These are phyloP conservation scores for Dioctria linearis DNA, from an alignment of 2,888 invertebrate species.

Conservation along the genomic window DNA sequence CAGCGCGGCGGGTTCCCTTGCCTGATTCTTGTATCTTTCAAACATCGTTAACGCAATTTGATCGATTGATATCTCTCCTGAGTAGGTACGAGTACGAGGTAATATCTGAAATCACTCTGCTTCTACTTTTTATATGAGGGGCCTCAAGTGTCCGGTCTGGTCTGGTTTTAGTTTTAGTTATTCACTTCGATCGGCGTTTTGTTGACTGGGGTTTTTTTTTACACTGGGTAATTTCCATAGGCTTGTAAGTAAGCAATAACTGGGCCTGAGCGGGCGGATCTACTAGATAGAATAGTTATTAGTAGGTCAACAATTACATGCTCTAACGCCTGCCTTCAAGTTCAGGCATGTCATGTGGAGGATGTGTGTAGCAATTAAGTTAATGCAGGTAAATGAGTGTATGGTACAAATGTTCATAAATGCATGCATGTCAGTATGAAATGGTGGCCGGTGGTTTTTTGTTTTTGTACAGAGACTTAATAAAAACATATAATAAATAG, in stretches of 20 bases:
- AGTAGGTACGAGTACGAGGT: conserved; percentile 48
- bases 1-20: not conserved
- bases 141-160: not conserved
- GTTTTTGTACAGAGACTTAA: no score
- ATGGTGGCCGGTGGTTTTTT: no score
- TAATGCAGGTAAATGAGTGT: not conserved
- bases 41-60: conserved; percentile 58
- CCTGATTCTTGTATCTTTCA: conserved; percentile 54
- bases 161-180: conserved; percentile 1
- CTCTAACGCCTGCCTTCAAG: conserved; percentile 28
- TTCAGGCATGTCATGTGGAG: conserved; percentile 7
- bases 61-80: conserved; percentile 57
- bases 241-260: not conserved
- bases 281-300: no score
- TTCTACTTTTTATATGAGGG: conserved; percentile 3
- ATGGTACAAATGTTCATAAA: no score
- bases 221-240: not conserved
- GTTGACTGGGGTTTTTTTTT: not conserved
- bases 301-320: conserved; percentile 40
- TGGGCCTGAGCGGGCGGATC: not conserved
- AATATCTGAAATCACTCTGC: conserved; percentile 52
- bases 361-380: conserved; percentile 16
- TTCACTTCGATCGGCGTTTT: not conserved
- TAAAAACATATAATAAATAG: no score
- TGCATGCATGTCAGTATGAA: no score